phyloP scores from a whole-genome alignment of 1,140 invertebrate species.

The Ladona fulva region DNA sequence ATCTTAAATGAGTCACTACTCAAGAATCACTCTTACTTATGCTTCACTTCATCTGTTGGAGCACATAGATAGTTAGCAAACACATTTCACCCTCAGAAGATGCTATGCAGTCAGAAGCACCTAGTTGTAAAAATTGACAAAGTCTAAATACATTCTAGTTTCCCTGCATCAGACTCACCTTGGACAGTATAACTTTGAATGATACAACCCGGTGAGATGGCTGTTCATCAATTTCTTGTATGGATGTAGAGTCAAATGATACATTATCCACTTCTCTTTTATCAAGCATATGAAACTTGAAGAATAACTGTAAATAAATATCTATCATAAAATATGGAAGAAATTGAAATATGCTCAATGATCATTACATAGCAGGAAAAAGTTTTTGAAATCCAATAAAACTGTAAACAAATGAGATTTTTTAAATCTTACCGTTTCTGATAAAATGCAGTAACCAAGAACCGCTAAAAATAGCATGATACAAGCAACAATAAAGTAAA shows the following conservation, averaged over 20 bases:
- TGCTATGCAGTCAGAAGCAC: no score
- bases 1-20: no score
- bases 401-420: no score
- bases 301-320: constrained; percentile 46
- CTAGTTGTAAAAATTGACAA: no score
- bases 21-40: no score
- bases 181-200: constrained; percentile 43
- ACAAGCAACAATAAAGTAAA: constrained; percentile 79
- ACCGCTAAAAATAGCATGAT: constrained; percentile 59
- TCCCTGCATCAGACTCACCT: no score
- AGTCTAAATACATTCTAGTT: no score
- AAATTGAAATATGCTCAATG: not conserved
- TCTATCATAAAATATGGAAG: not conserved
- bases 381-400: constrained; percentile 4
- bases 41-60: no score
- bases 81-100: no score
- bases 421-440: not conserved
- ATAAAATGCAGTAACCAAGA: constrained; percentile 45
- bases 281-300: constrained; percentile 52
- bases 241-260: not conserved
- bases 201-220: constrained; percentile 29
- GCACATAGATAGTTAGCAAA: no score
- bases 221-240: constrained; percentile 12
- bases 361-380: not conserved
- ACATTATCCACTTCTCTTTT: constrained; percentile 28